phyloP scores from a whole-genome alignment of 2,113 vertebrate species.

The Apistogramma diplotaenia region DNA sequence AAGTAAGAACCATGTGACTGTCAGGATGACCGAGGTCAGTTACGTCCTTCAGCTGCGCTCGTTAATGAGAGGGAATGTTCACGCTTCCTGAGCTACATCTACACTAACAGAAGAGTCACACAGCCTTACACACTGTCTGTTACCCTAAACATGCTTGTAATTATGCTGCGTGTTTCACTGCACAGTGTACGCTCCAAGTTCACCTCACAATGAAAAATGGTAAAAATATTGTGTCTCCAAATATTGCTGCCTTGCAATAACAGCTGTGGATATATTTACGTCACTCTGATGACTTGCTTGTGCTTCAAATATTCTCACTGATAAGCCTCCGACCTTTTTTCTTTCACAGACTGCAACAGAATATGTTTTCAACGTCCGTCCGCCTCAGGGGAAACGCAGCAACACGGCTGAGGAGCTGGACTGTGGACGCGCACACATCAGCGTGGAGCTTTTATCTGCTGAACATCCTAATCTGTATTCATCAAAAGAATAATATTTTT shows the following conservation, averaged over 20 bases:
- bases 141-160: constrained; percentile 37
- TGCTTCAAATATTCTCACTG: constrained; percentile 14
- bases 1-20: not conserved
- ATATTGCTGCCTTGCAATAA: constrained; percentile 19
- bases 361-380: not conserved
- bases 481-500: no score
- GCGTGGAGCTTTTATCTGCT: not conserved
- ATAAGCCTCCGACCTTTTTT: constrained; percentile 13
- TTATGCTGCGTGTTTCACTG: constrained; percentile 5
- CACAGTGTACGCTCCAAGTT: not conserved
- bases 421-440: not conserved
- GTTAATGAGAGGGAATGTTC: rapidly evolving
- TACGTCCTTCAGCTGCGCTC: not conserved
- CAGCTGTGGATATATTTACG: constrained; percentile 31
- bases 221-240: constrained; percentile 53
- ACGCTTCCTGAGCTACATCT: rapidly evolving
- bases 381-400: not conserved
- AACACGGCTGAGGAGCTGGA: not conserved
- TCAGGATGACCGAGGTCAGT: rapidly evolving
- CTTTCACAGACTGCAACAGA: not conserved
- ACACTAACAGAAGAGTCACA: not conserved
- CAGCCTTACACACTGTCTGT: not conserved
- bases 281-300: not conserved
- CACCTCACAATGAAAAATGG: constrained; percentile 30
- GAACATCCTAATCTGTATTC: not conserved